Base-by-base conservation (phyloP, 2,888 invertebrate species). In the Corbicula japonica region DNA sequence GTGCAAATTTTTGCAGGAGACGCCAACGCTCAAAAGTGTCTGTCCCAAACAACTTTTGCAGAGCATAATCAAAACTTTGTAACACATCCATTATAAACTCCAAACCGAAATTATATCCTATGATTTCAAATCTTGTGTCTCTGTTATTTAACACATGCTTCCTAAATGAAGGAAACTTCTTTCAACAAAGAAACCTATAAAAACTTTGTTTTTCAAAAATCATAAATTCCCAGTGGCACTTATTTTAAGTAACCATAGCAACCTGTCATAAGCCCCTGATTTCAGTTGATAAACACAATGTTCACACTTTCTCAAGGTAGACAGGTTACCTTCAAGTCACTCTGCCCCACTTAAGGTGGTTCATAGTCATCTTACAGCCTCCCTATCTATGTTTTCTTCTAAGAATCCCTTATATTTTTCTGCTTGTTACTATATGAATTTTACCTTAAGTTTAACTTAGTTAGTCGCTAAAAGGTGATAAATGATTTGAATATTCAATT, bases 181-280 rank as follows among this genome's bases (percentile, higher is more conserved):
- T 58, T 80, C 83, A 83, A 83, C 83, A 83, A 83, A 83, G 83
- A 83, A 80, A 72, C 76, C 78, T 78, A 69, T 70, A 83, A 44
- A 66, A 73, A 71, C 46, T 76, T 76, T n/a, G n/a, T n/a, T n/a
- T n/a, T 76, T 73, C 54, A 38, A 52, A 80, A 76, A 80, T 76
- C 73, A 76, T 76, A 76, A 76, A 80, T 80, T 76, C 80, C 80
- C 83, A 83, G 80, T 78, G 75, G 80, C 78, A 80, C 77, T 76
- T 62, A 83, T 72, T 72, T 76, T 63, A 50, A 41, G 78, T 83
- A 68, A 34, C 80, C 80, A 83, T 80, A 69, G 83, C 60, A 78
- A 83, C 83, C 70, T 83, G 83, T 83, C 83, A 76, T 80, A 76
- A 76, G 83, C 77, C 79, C 74, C 74, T 79, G 83, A 83, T 83